Conservation (phyloP, 2,888 invertebrate species). For the Chrysodeixis includens region DNA sequence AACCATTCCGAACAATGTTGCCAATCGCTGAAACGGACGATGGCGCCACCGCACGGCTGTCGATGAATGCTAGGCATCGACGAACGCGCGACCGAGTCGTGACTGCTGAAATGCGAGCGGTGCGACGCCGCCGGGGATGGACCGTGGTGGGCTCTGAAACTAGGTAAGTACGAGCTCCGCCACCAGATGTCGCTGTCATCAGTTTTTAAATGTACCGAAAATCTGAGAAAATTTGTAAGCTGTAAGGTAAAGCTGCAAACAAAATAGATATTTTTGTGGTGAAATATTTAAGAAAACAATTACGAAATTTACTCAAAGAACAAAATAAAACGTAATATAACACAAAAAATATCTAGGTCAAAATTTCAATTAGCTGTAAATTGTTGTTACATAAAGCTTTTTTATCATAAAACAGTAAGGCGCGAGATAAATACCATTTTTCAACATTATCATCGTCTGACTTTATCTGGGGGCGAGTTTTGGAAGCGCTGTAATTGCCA, state of each 20-base stretch:
- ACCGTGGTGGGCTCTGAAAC: constrained; percentile 93
- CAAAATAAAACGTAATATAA: neutral
- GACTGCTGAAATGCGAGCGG: constrained; percentile 84
- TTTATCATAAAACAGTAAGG: constrained; percentile 35
- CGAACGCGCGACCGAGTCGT: constrained; percentile 82
- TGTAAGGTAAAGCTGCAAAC: too few species aligned
- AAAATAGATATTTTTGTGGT: too few species aligned
- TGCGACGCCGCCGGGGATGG: constrained; percentile 92
- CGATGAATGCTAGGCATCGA: constrained; percentile 75
- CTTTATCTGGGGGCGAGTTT: constrained; percentile 60
- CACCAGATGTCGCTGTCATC: constrained; percentile 75
- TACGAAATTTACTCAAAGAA: neutral
- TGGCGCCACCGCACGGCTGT: constrained; percentile 74
- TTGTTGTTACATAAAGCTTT: constrained; percentile 26
- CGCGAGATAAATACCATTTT: constrained; percentile 52
- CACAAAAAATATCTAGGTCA: constrained; percentile 20
- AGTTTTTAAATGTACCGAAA: constrained; percentile 10
- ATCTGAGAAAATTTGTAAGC: neutral
- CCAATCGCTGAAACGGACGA: constrained; percentile 84
- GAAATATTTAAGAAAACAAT: neutral
- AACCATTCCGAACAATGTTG: constrained; percentile 70
- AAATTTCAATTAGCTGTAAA: constrained; percentile 40
- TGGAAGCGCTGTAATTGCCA: constrained; percentile 69
- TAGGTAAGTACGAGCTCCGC: constrained; percentile 86
- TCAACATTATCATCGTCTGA: constrained; percentile 49